Evolutionary conservation across 1,140 invertebrate species (phyloP), one percentile per base, ranked within the genome.

Genomic region (Meloidogyne hapla): DNA sequence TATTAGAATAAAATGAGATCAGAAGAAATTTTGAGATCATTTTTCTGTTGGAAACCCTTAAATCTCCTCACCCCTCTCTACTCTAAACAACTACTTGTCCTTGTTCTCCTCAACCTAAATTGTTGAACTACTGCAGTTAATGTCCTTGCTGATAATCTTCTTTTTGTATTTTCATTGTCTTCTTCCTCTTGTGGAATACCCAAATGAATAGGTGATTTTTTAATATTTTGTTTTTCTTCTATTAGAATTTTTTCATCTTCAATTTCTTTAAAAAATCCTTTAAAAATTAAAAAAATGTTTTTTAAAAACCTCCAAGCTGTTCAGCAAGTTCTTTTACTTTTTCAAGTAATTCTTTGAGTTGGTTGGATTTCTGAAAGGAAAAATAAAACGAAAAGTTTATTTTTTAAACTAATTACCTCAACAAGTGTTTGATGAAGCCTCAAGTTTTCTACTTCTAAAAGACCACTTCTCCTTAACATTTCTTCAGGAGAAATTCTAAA

Each of bases 271-370:
- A 33, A 33, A 33, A 33, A 33, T 33, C 9, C 2, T 33, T 33
- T 33, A 23, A 25, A 64, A 26, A 23, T 10, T 64, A 64, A 21
- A 21, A 25, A 18, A 28, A 70, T 45, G 1, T 45, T 61, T n/a
- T n/a, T 8, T 25, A 12, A 18, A 42, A 21, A 64, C 69, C 65
- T 78, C 56, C 69, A 25, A 78, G 67, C 28, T 69, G 65, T 67
- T 74, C 78, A 18, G 74, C 80, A 23, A 81, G 64, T 68, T 77
- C 26, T 61, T 83, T 26, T 63, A 84, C 61, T 56, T 77, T 70
- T 61, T 84, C 83, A 38, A 84, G 75, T 38, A 85, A 65, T 69
- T 84, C 83, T 81, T 83, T 85, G n/a, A 84, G 70, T 69, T 85
- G 80, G 33, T 79, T 73, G 56, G 82, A 84, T 72, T 82, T 84